Conservation (phyloP, 2,888 invertebrate species). For the Callosobruchus maculatus region DNA sequence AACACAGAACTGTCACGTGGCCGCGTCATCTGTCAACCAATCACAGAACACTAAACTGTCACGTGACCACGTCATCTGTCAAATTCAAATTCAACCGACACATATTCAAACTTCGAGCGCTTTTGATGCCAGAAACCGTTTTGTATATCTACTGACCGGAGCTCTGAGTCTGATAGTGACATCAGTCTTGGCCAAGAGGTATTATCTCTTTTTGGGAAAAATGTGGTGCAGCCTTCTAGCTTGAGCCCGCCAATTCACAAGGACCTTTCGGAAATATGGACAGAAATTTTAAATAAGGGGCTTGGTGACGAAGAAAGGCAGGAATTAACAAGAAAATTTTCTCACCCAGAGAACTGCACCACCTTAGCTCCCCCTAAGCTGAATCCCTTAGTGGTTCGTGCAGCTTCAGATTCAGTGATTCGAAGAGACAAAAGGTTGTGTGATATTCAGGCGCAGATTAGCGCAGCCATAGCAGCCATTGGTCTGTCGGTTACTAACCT, state of each 20-base stretch:
- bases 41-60: no score
- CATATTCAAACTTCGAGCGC: no score
- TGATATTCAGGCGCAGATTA: constrained; percentile 8
- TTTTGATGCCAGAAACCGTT: no score
- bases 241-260: background rate
- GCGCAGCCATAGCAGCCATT: constrained; percentile 9
- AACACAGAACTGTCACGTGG: no score
- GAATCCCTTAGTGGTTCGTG: constrained; percentile 6
- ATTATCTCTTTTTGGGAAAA: no score
- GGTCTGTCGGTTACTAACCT: constrained; percentile 7
- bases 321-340: constrained; percentile 5
- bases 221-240: background rate
- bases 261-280: constrained; percentile 3
- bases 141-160: background rate
- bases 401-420: constrained; percentile 2
- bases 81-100: no score
- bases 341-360: constrained; percentile 1
- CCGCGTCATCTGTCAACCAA: no score
- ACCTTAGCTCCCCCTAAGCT: constrained; percentile 3
- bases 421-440: constrained; percentile 9
- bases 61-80: no score
- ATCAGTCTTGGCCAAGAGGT: no score
- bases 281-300: constrained; percentile 4
- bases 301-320: constrained; percentile 1
- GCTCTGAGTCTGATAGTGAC: no score